Evolutionary conservation across 1,140 invertebrate genomes (phyloP).

Genomic region (Apis florea): DNA sequence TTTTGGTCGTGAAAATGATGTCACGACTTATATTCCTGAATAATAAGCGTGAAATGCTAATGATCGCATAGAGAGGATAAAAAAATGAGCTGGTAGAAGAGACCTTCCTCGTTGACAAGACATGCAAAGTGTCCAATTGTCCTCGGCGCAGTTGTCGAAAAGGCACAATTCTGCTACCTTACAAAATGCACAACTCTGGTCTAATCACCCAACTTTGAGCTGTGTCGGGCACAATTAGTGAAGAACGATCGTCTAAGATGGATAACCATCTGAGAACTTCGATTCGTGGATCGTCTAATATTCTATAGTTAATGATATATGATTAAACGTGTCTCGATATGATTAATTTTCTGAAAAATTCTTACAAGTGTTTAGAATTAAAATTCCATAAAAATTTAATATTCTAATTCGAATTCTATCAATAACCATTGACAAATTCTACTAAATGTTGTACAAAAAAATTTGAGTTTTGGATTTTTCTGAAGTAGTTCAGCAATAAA

Average conservation of each 20-base stretch:
- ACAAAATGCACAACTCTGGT: not conserved
- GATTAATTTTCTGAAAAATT: too few relatives aligned
- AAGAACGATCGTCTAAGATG: conserved; percentile 8
- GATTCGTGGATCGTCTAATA: not conserved
- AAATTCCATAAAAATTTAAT: too few relatives aligned
- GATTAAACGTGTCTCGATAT: too few relatives aligned
- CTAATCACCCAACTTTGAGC: conserved; percentile 30
- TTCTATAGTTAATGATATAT: not conserved
- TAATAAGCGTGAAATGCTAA: not conserved
- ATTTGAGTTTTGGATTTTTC: too few relatives aligned
- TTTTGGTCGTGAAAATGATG: too few relatives aligned
- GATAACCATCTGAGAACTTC: conserved; percentile 20
- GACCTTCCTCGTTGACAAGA: not conserved
- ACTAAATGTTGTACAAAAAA: too few relatives aligned
- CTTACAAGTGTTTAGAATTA: too few relatives aligned
- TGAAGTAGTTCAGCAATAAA: too few relatives aligned
- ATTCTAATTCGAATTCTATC: too few relatives aligned
- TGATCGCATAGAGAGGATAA: not conserved
- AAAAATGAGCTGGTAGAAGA: not conserved
- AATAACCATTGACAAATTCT: too few relatives aligned
- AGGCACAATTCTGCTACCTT: not conserved
- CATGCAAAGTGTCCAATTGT: too few relatives aligned
- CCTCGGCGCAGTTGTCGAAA: not conserved
- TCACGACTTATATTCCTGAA: not conserved
- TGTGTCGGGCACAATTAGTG: conserved; percentile 16